A percentile compares a stretch with the other conserved stretches of the same genome.
These are phyloP conservation scores for Acanthococcus lagerstroemiae DNA, from an alignment of 2,888 invertebrate species.

Conservation along the genomic window DNA sequence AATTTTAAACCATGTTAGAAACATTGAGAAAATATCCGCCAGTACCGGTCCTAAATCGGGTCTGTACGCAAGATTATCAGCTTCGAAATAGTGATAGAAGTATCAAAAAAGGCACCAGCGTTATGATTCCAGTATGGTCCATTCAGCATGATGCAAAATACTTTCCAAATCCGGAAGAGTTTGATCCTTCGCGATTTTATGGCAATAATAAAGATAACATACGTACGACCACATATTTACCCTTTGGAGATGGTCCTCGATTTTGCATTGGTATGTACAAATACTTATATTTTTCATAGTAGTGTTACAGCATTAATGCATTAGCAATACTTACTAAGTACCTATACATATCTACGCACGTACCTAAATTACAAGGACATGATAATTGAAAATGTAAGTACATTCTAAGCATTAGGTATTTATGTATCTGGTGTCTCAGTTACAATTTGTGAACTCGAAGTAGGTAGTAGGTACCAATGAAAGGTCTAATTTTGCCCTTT, in stretches of 20 bases:
- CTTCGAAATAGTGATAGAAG: constrained; percentile 46
- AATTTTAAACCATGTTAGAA: no score
- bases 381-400: no score
- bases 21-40: constrained; percentile 51
- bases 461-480: no score
- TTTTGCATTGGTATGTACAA: constrained; percentile 43
- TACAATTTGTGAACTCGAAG: no score
- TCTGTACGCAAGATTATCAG: constrained; percentile 46
- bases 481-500: no score
- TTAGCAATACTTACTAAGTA: no score
- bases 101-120: constrained; percentile 46
- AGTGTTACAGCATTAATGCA: no score
- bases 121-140: constrained; percentile 48
- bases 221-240: constrained; percentile 45
- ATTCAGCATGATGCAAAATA: constrained; percentile 50
- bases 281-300: no score
- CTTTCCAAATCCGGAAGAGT: constrained; percentile 49
- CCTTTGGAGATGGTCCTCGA: constrained; percentile 43
- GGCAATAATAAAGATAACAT: constrained; percentile 46
- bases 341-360: no score
- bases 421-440: no score
- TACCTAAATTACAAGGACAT: no score
- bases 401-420: no score
- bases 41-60: constrained; percentile 46
- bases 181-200: constrained; percentile 52